Evolutionary conservation across 2,113 vertebrate species (phyloP).

Genomic region (Anolis sagrei): DNA sequence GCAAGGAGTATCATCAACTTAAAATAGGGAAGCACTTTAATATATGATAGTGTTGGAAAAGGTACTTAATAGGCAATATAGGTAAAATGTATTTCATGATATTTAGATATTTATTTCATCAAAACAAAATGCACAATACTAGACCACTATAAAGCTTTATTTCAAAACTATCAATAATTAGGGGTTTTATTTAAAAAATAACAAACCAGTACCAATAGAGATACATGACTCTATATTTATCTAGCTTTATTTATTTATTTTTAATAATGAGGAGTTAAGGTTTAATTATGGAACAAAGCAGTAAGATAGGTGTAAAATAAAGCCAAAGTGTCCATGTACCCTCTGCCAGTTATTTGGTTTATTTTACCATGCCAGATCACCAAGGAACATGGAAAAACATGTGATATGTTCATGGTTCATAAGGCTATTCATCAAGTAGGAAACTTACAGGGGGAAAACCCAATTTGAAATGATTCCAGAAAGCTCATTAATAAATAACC

Average conservation of each 20-base stretch:
- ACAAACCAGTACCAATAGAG: constrained; percentile 3
- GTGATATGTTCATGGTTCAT: background rate
- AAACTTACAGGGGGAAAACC: too few species aligned
- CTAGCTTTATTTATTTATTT: too few species aligned
- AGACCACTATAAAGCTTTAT: constrained; percentile 5
- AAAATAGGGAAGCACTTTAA: too few species aligned
- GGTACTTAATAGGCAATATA: background rate
- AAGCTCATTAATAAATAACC: background rate
- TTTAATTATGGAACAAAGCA: background rate
- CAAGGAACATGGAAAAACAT: background rate
- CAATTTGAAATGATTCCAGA: background rate
- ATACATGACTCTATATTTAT: background rate
- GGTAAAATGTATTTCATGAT: too few species aligned
- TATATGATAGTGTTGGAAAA: background rate
- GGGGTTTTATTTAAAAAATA: constrained; percentile 32
- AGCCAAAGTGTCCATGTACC: too few species aligned
- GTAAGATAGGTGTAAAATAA: background rate
- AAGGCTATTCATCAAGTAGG: background rate
- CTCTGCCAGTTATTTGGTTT: background rate
- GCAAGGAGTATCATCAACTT: background rate
- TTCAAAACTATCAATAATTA: constrained; percentile 17
- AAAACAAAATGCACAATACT: constrained; percentile 1
- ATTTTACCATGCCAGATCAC: background rate
- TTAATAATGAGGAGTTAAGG: constrained; percentile 27
- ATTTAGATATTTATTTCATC: background rate